phyloP scores from a whole-genome alignment of 2,888 invertebrate genomes.

The Polydrusus pterygomalis region DNA sequence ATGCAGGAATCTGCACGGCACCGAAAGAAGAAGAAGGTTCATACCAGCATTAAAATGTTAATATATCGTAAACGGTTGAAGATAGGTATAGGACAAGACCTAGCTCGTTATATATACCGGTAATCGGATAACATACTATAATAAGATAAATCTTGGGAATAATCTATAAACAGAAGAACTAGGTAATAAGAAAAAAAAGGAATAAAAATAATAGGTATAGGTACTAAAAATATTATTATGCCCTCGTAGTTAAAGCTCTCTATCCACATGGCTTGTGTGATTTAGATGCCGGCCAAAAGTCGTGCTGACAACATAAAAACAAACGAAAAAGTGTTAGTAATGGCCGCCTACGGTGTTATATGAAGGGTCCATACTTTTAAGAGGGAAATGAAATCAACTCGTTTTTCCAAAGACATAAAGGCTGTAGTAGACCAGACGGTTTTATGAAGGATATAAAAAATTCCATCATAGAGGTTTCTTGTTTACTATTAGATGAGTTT shows the following conservation, averaged over 20 bases:
- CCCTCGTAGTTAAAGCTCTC: constrained; percentile 32
- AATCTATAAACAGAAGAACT: no score
- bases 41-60: no score
- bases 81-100: no score
- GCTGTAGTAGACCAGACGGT: constrained; percentile 9
- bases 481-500: background rate
- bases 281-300: constrained; percentile 45
- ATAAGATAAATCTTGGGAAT: no score
- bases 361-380: constrained; percentile 43
- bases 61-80: no score
- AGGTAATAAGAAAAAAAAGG: no score
- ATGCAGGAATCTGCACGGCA: no score
- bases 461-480: constrained; percentile 10
- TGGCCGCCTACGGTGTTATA: constrained; percentile 45
- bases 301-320: constrained; percentile 51
- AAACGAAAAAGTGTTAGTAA: constrained; percentile 48
- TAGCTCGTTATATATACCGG: no score
- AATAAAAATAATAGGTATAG: no score
- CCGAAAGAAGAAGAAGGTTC: no score
- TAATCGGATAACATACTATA: no score
- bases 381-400: constrained; percentile 38
- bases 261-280: constrained; percentile 31
- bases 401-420: constrained; percentile 25
- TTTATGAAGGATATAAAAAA: constrained; percentile 20
- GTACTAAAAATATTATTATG: no score